Evolutionary conservation across 1,140 invertebrate species (phyloP).

Genomic region (Penaeus vannamei): DNA sequence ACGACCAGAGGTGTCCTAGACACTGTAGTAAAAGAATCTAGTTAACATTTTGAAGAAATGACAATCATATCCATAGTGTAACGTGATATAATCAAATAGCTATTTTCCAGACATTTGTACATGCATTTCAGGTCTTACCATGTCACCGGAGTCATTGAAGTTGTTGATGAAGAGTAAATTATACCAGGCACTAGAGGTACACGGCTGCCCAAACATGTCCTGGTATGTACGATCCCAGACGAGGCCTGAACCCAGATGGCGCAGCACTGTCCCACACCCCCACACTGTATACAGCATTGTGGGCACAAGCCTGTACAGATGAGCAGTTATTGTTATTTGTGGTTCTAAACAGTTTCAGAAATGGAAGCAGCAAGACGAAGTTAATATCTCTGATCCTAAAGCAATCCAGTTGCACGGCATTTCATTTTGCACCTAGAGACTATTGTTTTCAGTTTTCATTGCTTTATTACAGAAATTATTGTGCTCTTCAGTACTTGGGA

Average conservation of each 20-base stretch:
- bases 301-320: slow-evolving; percentile 37
- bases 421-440: no score
- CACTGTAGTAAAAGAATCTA: slow-evolving; percentile 17
- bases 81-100: no score
- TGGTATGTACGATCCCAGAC: slow-evolving; percentile 44
- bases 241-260: slow-evolving; percentile 33
- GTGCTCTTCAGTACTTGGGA: not conserved
- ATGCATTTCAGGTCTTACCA: slow-evolving; percentile 30
- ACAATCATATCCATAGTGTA: no score
- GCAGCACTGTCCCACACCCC: slow-evolving; percentile 38
- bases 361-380: no score
- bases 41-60: not conserved
- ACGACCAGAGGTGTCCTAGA: slow-evolving; percentile 56
- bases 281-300: slow-evolving; percentile 46
- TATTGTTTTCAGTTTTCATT: no score
- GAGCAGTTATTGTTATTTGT: not conserved
- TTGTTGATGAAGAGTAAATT: slow-evolving; percentile 49
- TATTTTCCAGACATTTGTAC: no score
- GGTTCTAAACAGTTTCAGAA: no score
- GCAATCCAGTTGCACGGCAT: no score
- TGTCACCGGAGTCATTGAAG: slow-evolving; percentile 41
- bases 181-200: slow-evolving; percentile 21
- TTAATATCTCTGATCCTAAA: no score
- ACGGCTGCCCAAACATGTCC: slow-evolving; percentile 42
- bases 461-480: not conserved